Percentiles rank a stretch among this genome's conserved stretches.
phyloP scores from a whole-genome alignment of 2,888 invertebrate species.

The Eumacrocentrus americanus region DNA sequence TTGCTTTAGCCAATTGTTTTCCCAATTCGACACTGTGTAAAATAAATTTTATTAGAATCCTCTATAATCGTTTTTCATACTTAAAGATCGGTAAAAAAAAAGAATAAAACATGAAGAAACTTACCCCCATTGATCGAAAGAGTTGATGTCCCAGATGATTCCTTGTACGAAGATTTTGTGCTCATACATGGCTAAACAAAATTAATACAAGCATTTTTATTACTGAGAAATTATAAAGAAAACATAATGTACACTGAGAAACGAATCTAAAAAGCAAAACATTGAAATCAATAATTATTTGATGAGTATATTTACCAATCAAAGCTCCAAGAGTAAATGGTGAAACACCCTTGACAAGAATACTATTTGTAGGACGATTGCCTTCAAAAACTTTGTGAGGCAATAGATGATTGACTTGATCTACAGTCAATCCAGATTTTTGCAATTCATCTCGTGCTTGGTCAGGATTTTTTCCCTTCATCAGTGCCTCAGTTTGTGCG shows the following conservation, averaged over 20 bases:
- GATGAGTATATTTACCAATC: constrained; percentile 73
- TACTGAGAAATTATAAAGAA: too few species aligned
- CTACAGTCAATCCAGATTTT: constrained; percentile 76
- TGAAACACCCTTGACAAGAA: constrained; percentile 87
- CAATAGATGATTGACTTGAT: constrained; percentile 78
- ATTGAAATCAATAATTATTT: neutral
- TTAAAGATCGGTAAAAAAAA: neutral
- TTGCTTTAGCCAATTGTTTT: constrained; percentile 97
- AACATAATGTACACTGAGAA: too few species aligned
- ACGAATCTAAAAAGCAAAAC: constrained; percentile 8
- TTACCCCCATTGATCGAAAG: constrained; percentile 99
- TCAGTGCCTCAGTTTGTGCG: constrained; percentile 98
- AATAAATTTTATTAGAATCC: constrained; percentile 25
- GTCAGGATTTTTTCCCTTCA: constrained; percentile 75
- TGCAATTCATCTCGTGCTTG: constrained; percentile 82
- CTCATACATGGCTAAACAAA: constrained; percentile 87
- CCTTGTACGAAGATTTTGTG: constrained; percentile 99
- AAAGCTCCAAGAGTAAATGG: constrained; percentile 93
- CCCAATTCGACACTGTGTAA: constrained; percentile 87
- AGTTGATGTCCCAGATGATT: constrained; percentile 98
- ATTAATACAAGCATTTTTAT: constrained; percentile 8
- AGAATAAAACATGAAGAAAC: constrained; percentile 42
- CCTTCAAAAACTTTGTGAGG: constrained; percentile 98
- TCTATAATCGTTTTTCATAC: neutral
- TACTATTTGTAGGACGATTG: constrained; percentile 96